Evolutionary conservation across 1,140 invertebrate species (phyloP).

Genomic region (Anthonomus grandis): DNA sequence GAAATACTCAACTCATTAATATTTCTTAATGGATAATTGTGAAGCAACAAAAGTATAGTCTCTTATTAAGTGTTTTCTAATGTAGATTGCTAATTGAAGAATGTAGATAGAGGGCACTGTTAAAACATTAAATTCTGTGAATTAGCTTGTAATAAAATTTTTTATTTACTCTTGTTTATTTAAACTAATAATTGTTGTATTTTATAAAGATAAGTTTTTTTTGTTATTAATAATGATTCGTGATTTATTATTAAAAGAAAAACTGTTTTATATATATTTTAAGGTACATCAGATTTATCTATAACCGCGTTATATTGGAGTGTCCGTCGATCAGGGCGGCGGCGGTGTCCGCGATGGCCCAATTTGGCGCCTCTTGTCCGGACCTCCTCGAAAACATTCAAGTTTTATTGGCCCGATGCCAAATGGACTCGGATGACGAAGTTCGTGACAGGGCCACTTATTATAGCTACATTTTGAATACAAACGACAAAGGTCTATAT

Average conservation of each 20-base stretch:
- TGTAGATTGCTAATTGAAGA: too few species aligned
- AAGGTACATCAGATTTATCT: constrained; percentile 98
- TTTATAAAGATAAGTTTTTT: too few species aligned
- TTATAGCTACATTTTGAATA: constrained; percentile 82
- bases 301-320: constrained; percentile 97
- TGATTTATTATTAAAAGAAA: not conserved
- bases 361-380: constrained; percentile 95
- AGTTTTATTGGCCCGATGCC: constrained; percentile 80
- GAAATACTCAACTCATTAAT: too few species aligned
- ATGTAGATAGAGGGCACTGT: too few species aligned
- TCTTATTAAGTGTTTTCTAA: too few species aligned
- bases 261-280: constrained; percentile 10
- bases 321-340: constrained; percentile 92
- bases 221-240: too few species aligned
- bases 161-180: too few species aligned
- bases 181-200: too few species aligned
- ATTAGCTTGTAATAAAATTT: too few species aligned
- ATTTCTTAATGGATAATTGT: too few species aligned
- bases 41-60: too few species aligned
- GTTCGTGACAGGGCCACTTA: constrained; percentile 98
- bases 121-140: too few species aligned
- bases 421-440: constrained; percentile 97
- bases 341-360: constrained; percentile 94
- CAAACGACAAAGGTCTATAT: constrained; percentile 61
- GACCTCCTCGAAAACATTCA: constrained; percentile 85